Percentiles rank a stretch among this genome's conserved stretches.
phyloP scores from a whole-genome alignment of 2,113 vertebrate genomes.

The Fulmarus glacialis region DNA sequence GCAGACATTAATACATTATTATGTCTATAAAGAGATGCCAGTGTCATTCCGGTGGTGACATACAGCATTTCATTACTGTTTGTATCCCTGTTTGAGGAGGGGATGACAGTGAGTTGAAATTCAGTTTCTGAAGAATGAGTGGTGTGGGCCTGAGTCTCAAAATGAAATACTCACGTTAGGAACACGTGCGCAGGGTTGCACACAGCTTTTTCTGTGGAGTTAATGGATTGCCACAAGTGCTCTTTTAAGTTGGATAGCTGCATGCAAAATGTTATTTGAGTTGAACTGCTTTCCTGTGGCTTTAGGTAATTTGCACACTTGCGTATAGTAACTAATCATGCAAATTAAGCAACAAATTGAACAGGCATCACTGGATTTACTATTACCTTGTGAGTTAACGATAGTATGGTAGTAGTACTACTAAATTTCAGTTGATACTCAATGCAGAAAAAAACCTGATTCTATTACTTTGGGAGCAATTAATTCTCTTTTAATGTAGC shows the following conservation, averaged over 20 bases:
- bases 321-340: not conserved
- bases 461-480: slow-evolving; percentile 4
- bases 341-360: not conserved
- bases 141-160: not conserved
- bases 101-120: not conserved
- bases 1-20: not conserved
- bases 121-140: not conserved
- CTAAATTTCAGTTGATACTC: not conserved
- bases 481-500: not conserved
- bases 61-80: not conserved
- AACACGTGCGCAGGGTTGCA: accelerated
- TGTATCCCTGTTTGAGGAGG: not conserved
- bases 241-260: not conserved
- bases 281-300: not conserved
- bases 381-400: not conserved
- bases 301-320: not conserved
- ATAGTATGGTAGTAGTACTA: not conserved
- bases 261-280: not conserved
- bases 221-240: not conserved
- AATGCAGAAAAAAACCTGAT: not conserved
- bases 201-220: not conserved
- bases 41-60: not conserved
- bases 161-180: accelerated
- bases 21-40: not conserved
- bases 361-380: not conserved